Evolutionary conservation across 2,888 invertebrate species (phyloP), one percentile per base, ranked within the genome.

Genomic region (Drosophila prolongata): DNA sequence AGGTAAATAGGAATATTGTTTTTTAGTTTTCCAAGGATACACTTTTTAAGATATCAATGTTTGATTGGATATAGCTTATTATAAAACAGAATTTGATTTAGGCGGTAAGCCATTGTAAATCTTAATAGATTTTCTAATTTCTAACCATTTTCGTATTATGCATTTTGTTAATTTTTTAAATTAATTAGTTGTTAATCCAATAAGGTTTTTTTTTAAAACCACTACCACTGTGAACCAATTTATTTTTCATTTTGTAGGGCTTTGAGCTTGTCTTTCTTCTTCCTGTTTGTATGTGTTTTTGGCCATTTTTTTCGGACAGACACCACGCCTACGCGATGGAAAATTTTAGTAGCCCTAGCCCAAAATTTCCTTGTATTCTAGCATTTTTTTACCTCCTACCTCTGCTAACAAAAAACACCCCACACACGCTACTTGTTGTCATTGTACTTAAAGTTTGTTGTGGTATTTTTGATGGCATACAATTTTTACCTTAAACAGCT

Each of bases 401-500:
- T 3, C 6, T 50, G 13, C 24, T 4, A 30, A 3, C n/a, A 11
- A 30, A 46, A 38, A 13, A 16, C 42, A 35, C 34, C 24, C 27
- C 55, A 35, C 67, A 47, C 55, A 40, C 55, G 27, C 52, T 67
- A 66, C 66, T 62, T 68, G 67, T 74, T 77, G 73, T 73, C 74
- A 64, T 59, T 74, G 44, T 73, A 67, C 64, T 38, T 69, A 57
- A 57, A 57, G 44, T 54, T 58, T 47, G 53, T 62, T 60, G 70
- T 60, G 52, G 57, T 61, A 55, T 46, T 72, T 72, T 59, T 44
- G 44, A 56, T 60, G 61, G 56, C 55, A 68, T 54, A 69, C 65
- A 76, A 57, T 65, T 55, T 79, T 83, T 84, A 78, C 71, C 85
- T 72, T 81, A 81, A 85, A 85, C 85, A 85, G 85, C 85, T 85